Conservation (phyloP, 1,140 invertebrate species). For the Lepidostoma basale region DNA sequence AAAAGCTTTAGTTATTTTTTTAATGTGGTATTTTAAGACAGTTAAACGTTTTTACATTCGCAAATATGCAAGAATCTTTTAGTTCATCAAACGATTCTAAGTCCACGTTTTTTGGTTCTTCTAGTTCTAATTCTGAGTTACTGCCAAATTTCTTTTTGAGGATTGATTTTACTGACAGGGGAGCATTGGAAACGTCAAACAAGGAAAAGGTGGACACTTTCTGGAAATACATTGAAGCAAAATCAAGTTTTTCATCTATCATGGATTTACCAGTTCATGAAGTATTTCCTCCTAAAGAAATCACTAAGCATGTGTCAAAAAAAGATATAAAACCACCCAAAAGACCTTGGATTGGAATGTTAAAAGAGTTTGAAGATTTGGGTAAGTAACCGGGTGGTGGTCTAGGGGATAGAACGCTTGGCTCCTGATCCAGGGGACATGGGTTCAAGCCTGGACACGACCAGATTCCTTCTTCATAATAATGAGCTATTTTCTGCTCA, state of each 20-base stretch:
- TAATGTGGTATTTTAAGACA: too few relatives aligned
- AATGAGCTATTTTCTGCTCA: background rate
- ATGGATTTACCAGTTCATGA: background rate
- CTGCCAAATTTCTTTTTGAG: conserved; percentile 12
- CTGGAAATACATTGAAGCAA: conserved; percentile 4
- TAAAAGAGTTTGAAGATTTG: conserved; percentile 4
- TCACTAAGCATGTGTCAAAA: background rate
- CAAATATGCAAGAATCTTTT: background rate
- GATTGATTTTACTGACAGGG: background rate
- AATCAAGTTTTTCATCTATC: background rate
- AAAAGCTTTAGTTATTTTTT: too few relatives aligned
- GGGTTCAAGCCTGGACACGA: too few relatives aligned
- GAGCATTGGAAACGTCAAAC: background rate
- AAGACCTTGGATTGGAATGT: background rate
- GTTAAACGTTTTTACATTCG: too few relatives aligned
- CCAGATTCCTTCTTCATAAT: background rate
- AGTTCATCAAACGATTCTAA: background rate
- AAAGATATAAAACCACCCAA: background rate
- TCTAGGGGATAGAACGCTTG: too few relatives aligned
- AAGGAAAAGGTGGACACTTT: background rate
- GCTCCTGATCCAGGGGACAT: too few relatives aligned
- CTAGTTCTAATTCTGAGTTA: background rate
- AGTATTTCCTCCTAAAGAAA: background rate
- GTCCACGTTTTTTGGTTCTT: conserved; percentile 11
- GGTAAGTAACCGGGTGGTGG: background rate